phyloP scores from a whole-genome alignment of 2,113 vertebrate species.

The Brachyistius frenatus region DNA sequence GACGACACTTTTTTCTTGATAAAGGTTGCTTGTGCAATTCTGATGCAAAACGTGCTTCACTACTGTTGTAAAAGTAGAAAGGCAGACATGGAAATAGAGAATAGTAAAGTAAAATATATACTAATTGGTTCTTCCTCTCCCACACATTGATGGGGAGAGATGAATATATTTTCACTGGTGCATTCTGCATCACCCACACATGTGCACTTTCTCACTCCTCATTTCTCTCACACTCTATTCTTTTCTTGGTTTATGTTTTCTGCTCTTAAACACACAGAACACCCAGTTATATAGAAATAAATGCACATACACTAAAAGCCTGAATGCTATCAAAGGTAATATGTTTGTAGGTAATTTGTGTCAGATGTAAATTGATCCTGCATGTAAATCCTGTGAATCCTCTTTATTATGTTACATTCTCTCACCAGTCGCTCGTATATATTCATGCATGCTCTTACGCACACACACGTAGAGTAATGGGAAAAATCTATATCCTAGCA shows the following conservation, averaged over 20 bases:
- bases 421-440: neutral
- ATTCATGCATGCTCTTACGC: constrained; percentile 19
- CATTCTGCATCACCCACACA: constrained; percentile 79
- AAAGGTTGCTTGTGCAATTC: neutral
- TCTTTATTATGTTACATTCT: neutral
- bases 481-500: constrained; percentile 9
- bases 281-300: neutral
- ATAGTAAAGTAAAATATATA: constrained; percentile 63
- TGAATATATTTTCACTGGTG: constrained; percentile 78
- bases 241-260: constrained; percentile 16
- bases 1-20: too few relatives aligned
- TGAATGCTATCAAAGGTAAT: neutral
- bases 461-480: constrained; percentile 8
- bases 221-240: constrained; percentile 38
- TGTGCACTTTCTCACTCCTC: constrained; percentile 47
- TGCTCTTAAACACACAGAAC: constrained; percentile 17
- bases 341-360: neutral
- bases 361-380: neutral
- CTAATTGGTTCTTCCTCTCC: constrained; percentile 78
- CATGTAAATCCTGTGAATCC: neutral
- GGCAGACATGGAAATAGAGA: constrained; percentile 4
- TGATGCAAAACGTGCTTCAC: neutral
- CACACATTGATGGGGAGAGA: constrained; percentile 72
- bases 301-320: constrained; percentile 7
- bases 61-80: constrained; percentile 11